These are phyloP conservation scores for Aegypius monachus DNA, from an alignment of 2,113 vertebrate genomes.

Conservation along the genomic window DNA sequence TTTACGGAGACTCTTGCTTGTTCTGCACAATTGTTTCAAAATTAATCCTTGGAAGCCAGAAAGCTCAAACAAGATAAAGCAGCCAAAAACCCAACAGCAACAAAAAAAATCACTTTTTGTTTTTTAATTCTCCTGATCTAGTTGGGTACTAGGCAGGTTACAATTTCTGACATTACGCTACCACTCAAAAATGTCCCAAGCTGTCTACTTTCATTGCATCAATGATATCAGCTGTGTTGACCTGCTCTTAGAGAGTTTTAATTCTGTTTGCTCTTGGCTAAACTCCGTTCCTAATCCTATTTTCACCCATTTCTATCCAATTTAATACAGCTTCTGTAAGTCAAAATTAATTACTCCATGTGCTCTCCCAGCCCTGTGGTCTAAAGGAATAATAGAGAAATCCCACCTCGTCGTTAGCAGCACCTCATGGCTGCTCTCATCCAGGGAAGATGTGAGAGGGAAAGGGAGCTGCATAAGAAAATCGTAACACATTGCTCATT, in stretches of 20 bases:
- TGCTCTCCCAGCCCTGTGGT: background rate
- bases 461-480: background rate
- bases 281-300: conserved; percentile 73
- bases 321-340: conserved; percentile 72
- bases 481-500: fast-evolving
- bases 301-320: conserved; percentile 72
- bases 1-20: background rate
- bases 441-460: background rate
- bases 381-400: background rate
- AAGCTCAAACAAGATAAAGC: conserved; percentile 20
- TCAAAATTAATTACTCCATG: conserved; percentile 70
- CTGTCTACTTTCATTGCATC: conserved; percentile 19
- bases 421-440: background rate
- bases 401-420: background rate
- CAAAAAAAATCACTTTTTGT: background rate
- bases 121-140: background rate
- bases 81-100: background rate
- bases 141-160: background rate
- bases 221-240: background rate
- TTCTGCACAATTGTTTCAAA: conserved; percentile 47
- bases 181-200: background rate
- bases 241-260: conserved; percentile 36
- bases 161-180: background rate
- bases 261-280: conserved; percentile 69
- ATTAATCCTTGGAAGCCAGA: conserved; percentile 32